These are phyloP conservation scores for Malurus splendens DNA, from an alignment of 2,797 vertebrate species.

Conservation along the genomic window DNA sequence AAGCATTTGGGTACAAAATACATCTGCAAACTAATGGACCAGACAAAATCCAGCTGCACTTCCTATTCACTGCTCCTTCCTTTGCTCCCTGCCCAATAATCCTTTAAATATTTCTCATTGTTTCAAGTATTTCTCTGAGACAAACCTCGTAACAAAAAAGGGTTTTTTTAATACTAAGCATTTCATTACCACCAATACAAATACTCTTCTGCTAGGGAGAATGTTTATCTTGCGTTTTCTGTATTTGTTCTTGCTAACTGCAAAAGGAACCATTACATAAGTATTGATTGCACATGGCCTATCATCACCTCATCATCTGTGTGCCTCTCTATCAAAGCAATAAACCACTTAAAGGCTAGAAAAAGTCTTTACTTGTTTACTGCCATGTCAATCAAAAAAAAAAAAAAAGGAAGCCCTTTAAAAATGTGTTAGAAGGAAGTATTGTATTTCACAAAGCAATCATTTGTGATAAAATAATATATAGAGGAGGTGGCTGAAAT, in stretches of 20 bases:
- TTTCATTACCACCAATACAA: neutral
- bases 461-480: neutral
- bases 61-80: neutral
- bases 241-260: neutral
- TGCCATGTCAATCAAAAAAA: neutral
- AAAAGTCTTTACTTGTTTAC: neutral
- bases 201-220: neutral
- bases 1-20: neutral
- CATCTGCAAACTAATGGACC: neutral
- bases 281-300: neutral
- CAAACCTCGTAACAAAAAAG: neutral
- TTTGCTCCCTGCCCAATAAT: neutral
- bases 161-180: neutral
- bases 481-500: neutral
- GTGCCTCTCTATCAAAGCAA: neutral
- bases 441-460: neutral
- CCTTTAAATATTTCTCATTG: neutral
- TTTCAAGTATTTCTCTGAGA: neutral
- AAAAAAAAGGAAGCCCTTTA: neutral
- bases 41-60: constrained; percentile 19
- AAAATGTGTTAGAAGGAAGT: neutral
- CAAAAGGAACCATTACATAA: neutral
- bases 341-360: neutral
- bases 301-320: neutral
- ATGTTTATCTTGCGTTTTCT: neutral